Evolutionary conservation across 2,888 invertebrate species (phyloP), one percentile per base, ranked within the genome.

Genomic region (Galerucella calmariensis): DNA sequence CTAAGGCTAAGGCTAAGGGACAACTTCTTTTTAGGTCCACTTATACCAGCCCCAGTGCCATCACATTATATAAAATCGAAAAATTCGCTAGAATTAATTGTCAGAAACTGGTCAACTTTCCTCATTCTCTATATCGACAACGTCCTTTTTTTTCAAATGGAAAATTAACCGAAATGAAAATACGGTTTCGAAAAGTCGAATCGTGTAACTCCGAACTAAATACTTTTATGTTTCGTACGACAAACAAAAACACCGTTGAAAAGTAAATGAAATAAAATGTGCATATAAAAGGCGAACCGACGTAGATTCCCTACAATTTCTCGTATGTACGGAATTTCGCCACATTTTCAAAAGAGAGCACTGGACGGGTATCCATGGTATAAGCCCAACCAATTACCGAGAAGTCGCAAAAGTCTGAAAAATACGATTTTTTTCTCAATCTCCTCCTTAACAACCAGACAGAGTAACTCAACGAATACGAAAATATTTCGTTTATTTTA

Each of bases 341-440:
- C 73, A 76, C 78, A 75, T 79, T 77, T 78, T 77, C 35, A 74
- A 78, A 35, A 75, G 74, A 74, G 76, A 76, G 79, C 74, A 79
- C 77, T 79, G 76, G 73, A 77, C 70, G 65, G 81, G 81, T 77
- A 79, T 81, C 79, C 74, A 67, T 77, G 51, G 74, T 35, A 70
- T 73, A 69, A 48, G 72, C 72, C 69, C 71, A 67, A 69, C 73
- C 77, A 77, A 77, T 77, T 77, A 77, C 70, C 66, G 67, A 56
- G 77, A 77, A 77, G 73, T 75, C 77, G 71, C 73, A 77, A 75
- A 77, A 77, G 63, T 63, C n/a, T 51, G 44, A 63, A 63, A 70
- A 70, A 70, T 70, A 70, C 62, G 46, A 27, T 69, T 61, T 69
- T 53, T 46, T 75, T 72, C 63, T 61, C 59, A 51, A 5, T 51